phyloP scores from a whole-genome alignment of 1,140 invertebrate species.

The Marisa cornuarietis region DNA sequence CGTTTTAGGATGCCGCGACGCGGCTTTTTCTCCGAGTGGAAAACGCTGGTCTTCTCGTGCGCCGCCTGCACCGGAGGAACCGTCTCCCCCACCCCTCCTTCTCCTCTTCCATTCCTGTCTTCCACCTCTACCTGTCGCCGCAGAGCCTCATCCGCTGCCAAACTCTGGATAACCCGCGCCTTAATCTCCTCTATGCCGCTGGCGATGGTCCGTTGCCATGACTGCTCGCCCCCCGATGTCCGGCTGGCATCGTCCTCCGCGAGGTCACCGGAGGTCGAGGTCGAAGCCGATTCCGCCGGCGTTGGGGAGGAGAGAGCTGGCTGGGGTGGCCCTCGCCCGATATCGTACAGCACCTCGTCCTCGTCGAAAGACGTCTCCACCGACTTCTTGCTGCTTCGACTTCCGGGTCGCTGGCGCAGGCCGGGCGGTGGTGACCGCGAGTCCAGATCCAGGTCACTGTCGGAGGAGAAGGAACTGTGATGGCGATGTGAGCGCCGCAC shows the following conservation, averaged over 20 bases:
- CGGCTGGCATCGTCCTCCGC: neutral
- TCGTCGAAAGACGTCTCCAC: conserved; percentile 4
- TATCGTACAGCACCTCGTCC: conserved; percentile 26
- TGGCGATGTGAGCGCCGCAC: neutral
- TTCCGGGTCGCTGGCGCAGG: conserved; percentile 32
- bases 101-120: neutral
- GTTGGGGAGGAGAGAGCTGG: neutral
- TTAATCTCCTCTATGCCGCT: conserved; percentile 3
- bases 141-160: conserved; percentile 4
- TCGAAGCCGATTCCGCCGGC: neutral
- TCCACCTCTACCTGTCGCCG: neutral
- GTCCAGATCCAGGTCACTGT: conserved; percentile 45
- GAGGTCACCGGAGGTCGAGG: no score
- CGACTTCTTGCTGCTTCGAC: conserved; percentile 2
- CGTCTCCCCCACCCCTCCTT: neutral
- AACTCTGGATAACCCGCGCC: neutral
- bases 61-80: neutral
- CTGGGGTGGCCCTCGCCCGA: neutral
- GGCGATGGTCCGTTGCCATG: neutral
- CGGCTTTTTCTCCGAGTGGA: conserved; percentile 57
- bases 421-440: conserved; percentile 21
- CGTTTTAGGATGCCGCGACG: conserved; percentile 58
- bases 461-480: conserved; percentile 34
- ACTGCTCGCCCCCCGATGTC: neutral
- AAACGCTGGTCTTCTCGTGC: conserved; percentile 31